Percentiles rank a stretch among this genome's conserved stretches.
phyloP scores from a whole-genome alignment of 2,113 vertebrate genomes.

The Petromus typicus region DNA sequence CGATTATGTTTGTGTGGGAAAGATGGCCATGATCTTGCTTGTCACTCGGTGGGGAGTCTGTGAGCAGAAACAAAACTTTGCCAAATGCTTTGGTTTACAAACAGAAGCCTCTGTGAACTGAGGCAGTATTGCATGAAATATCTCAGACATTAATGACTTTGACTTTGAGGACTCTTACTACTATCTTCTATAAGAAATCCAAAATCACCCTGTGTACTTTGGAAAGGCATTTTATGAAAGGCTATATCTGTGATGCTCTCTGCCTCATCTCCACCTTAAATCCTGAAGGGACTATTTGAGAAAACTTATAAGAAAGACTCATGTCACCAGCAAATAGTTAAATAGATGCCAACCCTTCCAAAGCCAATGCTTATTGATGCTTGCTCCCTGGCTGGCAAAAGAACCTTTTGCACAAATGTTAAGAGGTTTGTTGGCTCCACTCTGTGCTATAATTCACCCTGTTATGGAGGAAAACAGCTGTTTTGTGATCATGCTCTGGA shows the following conservation, averaged over 20 bases:
- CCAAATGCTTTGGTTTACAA: not conserved
- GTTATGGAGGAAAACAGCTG: conserved; percentile 89
- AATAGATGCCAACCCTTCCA: conserved; percentile 81
- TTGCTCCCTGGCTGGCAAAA: conserved; percentile 85
- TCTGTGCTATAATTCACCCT: conserved; percentile 86
- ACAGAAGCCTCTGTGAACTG: not conserved
- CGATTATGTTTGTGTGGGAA: not conserved
- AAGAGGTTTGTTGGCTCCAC: conserved; percentile 88
- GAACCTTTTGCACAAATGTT: conserved; percentile 86
- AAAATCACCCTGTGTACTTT: not conserved
- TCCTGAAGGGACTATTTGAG: conserved; percentile 72
- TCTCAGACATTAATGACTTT: conserved; percentile 9
- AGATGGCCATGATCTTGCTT: not conserved
- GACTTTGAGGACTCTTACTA: conserved; percentile 30
- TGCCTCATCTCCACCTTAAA: conserved; percentile 60
- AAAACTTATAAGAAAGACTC: conserved; percentile 67
- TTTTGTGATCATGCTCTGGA: conserved; percentile 86
- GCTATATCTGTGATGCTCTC: not conserved
- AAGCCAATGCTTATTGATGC: conserved; percentile 82
- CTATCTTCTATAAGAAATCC: not conserved
- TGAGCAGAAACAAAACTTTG: not conserved
- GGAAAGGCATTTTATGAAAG: conserved; percentile 40
- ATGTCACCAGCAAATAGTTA: conserved; percentile 66
- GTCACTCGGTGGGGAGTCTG: not conserved
- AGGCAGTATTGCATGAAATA: not conserved